Conservation (phyloP, 1,140 invertebrate genomes). For the Sycophila sp. region DNA sequence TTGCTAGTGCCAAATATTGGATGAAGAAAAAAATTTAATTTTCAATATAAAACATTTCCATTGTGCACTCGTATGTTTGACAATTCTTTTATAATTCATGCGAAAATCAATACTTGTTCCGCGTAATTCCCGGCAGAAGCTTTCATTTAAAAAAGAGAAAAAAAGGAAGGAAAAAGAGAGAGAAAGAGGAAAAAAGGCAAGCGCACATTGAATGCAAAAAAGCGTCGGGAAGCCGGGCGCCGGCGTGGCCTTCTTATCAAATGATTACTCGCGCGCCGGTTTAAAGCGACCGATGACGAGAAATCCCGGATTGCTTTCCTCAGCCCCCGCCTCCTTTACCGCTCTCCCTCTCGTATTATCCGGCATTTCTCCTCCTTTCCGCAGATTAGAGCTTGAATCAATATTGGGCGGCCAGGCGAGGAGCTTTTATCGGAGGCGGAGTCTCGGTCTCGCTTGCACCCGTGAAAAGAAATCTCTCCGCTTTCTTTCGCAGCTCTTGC, state of each 20-base stretch:
- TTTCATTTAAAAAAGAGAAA: no score
- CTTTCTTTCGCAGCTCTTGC: no score
- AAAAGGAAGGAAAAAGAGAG: no score
- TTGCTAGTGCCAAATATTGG: no score
- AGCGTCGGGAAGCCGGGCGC: not conserved
- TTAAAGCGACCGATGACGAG: conserved; percentile 19
- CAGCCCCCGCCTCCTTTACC: not conserved
- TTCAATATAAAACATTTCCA: no score
- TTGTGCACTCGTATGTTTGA: no score
- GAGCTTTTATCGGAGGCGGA: conserved; percentile 59
- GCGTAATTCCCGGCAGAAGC: no score
- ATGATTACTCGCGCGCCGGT: conserved; percentile 30
- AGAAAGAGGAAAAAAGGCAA: no score
- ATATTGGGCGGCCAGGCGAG: conserved; percentile 65
- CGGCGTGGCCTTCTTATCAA: conserved; percentile 18
- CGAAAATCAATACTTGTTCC: no score
- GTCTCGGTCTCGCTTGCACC: conserved; percentile 5
- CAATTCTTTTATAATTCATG: no score
- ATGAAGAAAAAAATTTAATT: no score
- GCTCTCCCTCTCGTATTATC: conserved; percentile 21
- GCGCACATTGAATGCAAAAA: no score
- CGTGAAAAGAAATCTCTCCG: conserved; percentile 53
- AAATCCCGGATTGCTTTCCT: conserved; percentile 13
- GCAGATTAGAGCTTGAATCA: conserved; percentile 66
- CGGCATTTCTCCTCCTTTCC: conserved; percentile 44